Conservation (phyloP, 2,888 invertebrate genomes). For the Pandemis corylana region DNA sequence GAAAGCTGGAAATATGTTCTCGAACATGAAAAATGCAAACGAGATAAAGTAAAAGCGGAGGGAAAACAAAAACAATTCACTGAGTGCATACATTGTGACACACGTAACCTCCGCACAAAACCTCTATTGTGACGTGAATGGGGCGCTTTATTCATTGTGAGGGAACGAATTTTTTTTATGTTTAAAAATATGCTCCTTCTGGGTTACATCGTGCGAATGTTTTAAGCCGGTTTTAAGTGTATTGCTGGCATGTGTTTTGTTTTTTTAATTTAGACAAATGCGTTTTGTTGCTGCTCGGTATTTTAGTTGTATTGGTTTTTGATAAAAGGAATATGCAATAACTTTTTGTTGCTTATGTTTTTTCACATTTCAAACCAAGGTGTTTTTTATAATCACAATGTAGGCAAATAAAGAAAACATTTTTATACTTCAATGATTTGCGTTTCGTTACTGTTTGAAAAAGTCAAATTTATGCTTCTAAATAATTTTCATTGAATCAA, state of each 20-base stretch:
- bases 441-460: conserved; percentile 3
- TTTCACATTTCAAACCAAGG: neutral
- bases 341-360: neutral
- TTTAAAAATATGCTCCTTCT: conserved; percentile 63
- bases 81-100: conserved; percentile 76
- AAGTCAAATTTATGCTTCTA: neutral
- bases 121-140: conserved; percentile 78
- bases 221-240: conserved; percentile 62
- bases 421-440: neutral
- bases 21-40: conserved; percentile 58
- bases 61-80: conserved; percentile 79
- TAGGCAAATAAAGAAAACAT: too few relatives aligned
- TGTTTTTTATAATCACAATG: too few relatives aligned
- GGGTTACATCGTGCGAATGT: conserved; percentile 67
- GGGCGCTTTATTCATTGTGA: conserved; percentile 77
- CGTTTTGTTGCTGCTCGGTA: conserved; percentile 53
- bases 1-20: conserved; percentile 48
- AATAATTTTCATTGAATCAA: conserved; percentile 17
- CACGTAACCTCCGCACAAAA: conserved; percentile 71
- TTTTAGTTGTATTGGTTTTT: conserved; percentile 31
- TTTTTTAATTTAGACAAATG: conserved; percentile 75
- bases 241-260: conserved; percentile 68
- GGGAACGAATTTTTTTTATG: conserved; percentile 75
- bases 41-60: conserved; percentile 58
- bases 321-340: neutral